Evolutionary conservation across 2,888 invertebrate genomes (phyloP).

Genomic region (Allolobophora icterica): DNA sequence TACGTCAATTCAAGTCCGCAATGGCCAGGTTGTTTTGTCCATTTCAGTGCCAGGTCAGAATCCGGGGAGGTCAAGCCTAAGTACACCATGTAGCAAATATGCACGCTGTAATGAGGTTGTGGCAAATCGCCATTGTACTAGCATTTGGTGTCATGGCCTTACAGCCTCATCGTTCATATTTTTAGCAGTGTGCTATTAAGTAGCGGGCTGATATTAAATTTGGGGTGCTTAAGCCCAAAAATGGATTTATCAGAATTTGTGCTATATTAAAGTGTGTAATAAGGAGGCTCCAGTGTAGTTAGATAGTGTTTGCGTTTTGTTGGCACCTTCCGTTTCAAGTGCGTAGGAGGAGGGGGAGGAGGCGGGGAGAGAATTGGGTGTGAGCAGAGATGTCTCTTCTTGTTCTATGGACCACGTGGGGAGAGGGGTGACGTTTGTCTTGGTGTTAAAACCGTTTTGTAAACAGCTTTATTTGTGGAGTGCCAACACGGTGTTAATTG

Average conservation of each 20-base stretch:
- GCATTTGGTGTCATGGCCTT: background rate
- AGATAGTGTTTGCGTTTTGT: background rate
- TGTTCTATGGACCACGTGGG: background rate
- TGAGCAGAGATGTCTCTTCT: background rate
- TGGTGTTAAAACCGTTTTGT: background rate
- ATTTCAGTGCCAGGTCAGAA: too few species aligned
- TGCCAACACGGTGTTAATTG: background rate
- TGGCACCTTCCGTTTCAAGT: background rate
- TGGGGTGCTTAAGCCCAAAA: background rate
- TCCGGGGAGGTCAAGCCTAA: background rate
- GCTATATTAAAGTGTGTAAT: background rate
- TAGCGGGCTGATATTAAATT: background rate
- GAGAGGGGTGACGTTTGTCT: background rate
- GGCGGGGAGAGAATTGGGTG: background rate
- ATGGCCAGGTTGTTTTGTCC: too few species aligned
- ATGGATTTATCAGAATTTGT: background rate
- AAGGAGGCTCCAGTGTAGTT: background rate
- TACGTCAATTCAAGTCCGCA: too few species aligned
- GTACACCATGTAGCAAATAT: background rate
- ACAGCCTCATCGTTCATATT: too few species aligned
- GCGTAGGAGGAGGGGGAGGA: background rate
- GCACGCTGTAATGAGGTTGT: background rate
- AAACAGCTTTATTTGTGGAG: conserved; percentile 10
- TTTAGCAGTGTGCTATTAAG: background rate
- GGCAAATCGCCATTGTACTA: background rate